Evolutionary conservation across 2,797 vertebrate genomes (phyloP).

Genomic region (Rhynchotus rufescens): DNA sequence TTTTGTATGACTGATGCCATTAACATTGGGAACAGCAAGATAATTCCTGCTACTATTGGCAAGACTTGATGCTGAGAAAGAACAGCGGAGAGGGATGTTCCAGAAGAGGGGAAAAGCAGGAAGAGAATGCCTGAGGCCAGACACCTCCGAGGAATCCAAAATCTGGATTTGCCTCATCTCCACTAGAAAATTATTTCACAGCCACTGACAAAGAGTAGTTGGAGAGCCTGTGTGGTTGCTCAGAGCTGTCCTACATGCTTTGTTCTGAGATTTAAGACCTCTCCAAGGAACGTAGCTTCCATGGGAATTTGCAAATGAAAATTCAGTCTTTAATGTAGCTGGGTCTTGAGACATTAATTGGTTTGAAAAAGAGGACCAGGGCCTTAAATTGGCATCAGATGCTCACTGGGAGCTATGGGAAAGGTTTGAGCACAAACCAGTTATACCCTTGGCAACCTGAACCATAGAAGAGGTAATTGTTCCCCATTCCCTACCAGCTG

Average conservation of each 20-base stretch:
- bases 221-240: not conserved
- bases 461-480: conserved; percentile 10
- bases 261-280: conserved; percentile 25
- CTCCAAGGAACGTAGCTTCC: not conserved
- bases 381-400: conserved; percentile 15
- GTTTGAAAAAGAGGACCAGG: conserved; percentile 19
- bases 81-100: not conserved
- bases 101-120: not conserved
- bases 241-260: not conserved
- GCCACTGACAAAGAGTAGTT: not conserved
- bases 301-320: not conserved
- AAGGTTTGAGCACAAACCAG: conserved; percentile 9
- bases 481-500: conserved; percentile 38
- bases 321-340: conserved; percentile 27
- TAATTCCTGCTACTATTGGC: not conserved
- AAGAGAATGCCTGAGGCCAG: not conserved
- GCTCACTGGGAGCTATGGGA: not conserved
- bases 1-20: not conserved
- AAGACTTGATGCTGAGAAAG: not conserved
- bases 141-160: not conserved
- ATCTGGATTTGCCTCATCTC: not conserved
- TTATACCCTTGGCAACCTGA: conserved; percentile 12
- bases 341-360: conserved; percentile 36
- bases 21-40: not conserved
- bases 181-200: not conserved